A percentile compares a stretch with the other conserved stretches of the same genome.
These are phyloP conservation scores for Platyrinchus mystaceus DNA, from an alignment of 2,797 vertebrate genomes.

Conservation along the genomic window DNA sequence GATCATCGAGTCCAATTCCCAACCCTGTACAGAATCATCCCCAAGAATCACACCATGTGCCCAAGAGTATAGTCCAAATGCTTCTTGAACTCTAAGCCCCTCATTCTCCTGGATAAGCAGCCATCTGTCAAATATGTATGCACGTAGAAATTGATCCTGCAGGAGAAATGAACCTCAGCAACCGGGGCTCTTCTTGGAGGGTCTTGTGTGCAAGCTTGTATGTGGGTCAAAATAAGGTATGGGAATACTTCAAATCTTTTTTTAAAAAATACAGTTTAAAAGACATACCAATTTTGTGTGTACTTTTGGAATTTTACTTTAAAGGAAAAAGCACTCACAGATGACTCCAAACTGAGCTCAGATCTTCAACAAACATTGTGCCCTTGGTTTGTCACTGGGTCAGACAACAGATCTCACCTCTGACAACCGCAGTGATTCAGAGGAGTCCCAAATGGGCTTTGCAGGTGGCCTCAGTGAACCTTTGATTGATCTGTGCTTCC, in stretches of 20 bases:
- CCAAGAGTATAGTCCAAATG: neutral
- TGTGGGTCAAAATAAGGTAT: rapidly evolving
- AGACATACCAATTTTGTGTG: neutral
- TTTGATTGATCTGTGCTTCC: neutral
- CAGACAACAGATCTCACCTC: neutral
- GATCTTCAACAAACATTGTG: neutral
- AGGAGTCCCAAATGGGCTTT: neutral
- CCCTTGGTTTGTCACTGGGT: neutral
- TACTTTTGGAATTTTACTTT: neutral
- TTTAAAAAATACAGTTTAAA: neutral
- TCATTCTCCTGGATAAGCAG: neutral
- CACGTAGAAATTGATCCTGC: neutral
- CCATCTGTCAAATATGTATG: neutral
- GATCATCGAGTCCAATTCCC: neutral
- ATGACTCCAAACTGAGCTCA: neutral
- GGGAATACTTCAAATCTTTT: neutral
- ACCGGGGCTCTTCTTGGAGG: neutral
- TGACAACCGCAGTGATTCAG: neutral
- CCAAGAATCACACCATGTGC: neutral
- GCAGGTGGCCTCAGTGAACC: neutral
- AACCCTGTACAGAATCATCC: neutral
- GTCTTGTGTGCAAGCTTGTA: neutral
- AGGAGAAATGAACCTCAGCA: rapidly evolving
- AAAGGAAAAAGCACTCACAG: neutral
- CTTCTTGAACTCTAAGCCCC: neutral